phyloP scores from a whole-genome alignment of 2,888 invertebrate genomes.

The Hetaerina titia region DNA sequence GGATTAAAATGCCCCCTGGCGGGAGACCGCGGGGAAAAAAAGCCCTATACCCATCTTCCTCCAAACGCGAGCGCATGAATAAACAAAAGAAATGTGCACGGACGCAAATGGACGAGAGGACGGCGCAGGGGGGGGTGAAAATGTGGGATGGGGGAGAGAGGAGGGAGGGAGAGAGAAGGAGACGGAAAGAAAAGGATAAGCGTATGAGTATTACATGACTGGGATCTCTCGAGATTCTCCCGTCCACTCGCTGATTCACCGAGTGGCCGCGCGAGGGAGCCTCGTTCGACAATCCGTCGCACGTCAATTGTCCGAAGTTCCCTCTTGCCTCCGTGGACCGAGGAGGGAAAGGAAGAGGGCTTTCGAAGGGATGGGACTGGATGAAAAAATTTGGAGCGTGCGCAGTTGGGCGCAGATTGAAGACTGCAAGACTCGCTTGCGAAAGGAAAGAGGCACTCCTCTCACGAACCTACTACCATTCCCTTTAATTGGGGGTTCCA shows the following conservation, averaged over 20 bases:
- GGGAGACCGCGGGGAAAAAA: slow-evolving; percentile 6
- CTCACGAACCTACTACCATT: neutral
- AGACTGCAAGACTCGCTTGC: neutral
- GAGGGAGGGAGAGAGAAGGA: neutral
- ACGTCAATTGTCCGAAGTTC: slow-evolving; percentile 54
- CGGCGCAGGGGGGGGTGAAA: neutral
- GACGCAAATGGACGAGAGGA: slow-evolving; percentile 16
- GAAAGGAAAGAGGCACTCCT: neutral
- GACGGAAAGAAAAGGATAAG: neutral
- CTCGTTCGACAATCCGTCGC: slow-evolving; percentile 44
- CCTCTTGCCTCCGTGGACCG: neutral
- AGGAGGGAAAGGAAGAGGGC: neutral
- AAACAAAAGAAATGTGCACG: neutral
- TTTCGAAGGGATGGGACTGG: neutral
- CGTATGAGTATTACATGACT: neutral
- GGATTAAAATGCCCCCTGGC: slow-evolving; percentile 67
- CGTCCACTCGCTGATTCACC: slow-evolving; percentile 53
- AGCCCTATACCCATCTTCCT: neutral
- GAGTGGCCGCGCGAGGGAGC: slow-evolving; percentile 41
- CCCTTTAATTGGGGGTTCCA: neutral
- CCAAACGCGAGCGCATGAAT: neutral
- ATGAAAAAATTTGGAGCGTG: neutral
- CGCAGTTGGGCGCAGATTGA: neutral
- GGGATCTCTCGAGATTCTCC: neutral
- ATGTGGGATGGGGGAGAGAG: neutral